Evolutionary conservation across 35 echinoderm and acorn worm genomes (phyloP), one percentile per base, ranked within the genome.

Genomic region (Heliocidaris erythrogramma): DNA sequence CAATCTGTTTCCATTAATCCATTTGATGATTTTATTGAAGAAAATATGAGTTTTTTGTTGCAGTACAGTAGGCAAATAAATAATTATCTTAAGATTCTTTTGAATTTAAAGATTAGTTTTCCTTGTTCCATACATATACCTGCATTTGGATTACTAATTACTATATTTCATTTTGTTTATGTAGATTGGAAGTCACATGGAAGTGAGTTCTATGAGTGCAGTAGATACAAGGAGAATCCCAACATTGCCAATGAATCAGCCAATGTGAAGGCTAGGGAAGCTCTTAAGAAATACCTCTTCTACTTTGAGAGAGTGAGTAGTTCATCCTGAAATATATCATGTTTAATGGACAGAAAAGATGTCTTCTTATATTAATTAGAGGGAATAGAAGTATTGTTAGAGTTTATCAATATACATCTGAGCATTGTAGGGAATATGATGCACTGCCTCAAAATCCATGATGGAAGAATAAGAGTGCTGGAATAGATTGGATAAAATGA

Each of bases 171-270:
- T 16, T 89, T 42, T 89, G 32, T 7, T 31, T 89, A 52, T 85
- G 24, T 59, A 97, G 97, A 97, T 69, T 99, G 97, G 98, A 97
- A 99, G 95, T 95, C 94, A 7, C 98, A 99, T 65, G 98, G 98
- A 32, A 99, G 97, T 96, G 98, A 99, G 90, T 99, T 97, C 95
- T 99, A 99, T 87, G 98, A 99, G 85, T 99, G 98, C 59, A 99
- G 98, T 50, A 92, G 97, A 24, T 97, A 97, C 88, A 96, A 99
- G 88, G 97, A 97, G 85, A 97, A 99, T 53, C 98, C 98, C 47
- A 96, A 99, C 85, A 97, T 97, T 50, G 94, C 96, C 21, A 97
- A 97, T 92, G 98, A 99, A 89, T 96, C 94, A 85, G 98, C 97
- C 31, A 96, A 99, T 60, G 98, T 97, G 21, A 97, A 99, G 91